These are phyloP conservation scores for Lochmaea capreae DNA, from an alignment of 2,888 invertebrate species.

Conservation along the genomic window DNA sequence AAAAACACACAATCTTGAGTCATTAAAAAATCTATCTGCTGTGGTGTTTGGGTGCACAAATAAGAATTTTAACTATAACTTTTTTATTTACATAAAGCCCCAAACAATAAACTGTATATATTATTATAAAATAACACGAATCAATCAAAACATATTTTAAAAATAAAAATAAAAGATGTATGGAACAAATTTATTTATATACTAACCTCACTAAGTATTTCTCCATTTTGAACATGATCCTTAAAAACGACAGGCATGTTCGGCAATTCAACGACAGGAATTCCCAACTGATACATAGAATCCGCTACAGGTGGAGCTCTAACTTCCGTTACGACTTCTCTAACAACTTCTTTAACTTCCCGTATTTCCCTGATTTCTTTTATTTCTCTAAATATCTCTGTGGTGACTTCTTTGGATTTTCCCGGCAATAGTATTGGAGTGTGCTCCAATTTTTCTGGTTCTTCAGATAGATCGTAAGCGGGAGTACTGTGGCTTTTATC, in stretches of 20 bases:
- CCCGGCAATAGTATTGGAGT: constrained; percentile 25
- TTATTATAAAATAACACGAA: too few relatives aligned
- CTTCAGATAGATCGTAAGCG: constrained; percentile 73
- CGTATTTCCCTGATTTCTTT: constrained; percentile 7
- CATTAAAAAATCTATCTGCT: too few relatives aligned
- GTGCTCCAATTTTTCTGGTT: constrained; percentile 34
- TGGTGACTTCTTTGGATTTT: constrained; percentile 19
- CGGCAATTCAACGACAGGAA: constrained; percentile 53
- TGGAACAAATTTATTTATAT: neutral
- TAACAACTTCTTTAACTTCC: constrained; percentile 17
- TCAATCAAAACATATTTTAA: too few relatives aligned
- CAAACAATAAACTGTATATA: too few relatives aligned
- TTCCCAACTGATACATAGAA: constrained; percentile 57
- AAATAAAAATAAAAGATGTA: neutral
- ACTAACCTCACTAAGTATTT: constrained; percentile 14
- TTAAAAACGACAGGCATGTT: too few relatives aligned
- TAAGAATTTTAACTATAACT: too few relatives aligned
- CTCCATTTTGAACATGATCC: constrained; percentile 6
- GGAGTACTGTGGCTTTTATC: constrained; percentile 89
- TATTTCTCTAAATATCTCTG: constrained; percentile 14
- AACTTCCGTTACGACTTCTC: constrained; percentile 30
- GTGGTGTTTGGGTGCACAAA: too few relatives aligned
- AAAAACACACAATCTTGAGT: too few relatives aligned
- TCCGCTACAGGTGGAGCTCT: constrained; percentile 42
- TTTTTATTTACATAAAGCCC: too few relatives aligned